A percentile compares a stretch with the other conserved stretches of the same genome.
These are phyloP conservation scores for Nyctibius bracteatus DNA, from an alignment of 2,113 vertebrate species.

Conservation along the genomic window DNA sequence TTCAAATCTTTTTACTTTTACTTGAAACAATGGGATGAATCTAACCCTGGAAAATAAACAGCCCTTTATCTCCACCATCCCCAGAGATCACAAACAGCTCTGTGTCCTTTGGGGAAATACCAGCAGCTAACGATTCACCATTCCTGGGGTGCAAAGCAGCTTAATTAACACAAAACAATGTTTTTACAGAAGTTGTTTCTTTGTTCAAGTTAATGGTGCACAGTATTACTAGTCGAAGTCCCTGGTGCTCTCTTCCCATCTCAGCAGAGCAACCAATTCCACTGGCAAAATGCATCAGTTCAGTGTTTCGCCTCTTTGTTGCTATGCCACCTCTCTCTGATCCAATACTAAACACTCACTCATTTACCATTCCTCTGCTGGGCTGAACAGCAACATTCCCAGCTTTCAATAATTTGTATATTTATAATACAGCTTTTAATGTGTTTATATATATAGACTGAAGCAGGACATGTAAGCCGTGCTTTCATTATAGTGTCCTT, in stretches of 20 bases:
- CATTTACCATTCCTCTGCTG: not conserved
- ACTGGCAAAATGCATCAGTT: not conserved
- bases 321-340: not conserved
- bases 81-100: not conserved
- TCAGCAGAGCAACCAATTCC: not conserved
- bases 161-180: slow-evolving; percentile 57
- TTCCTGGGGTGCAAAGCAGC: slow-evolving; percentile 5
- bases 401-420: not conserved
- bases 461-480: accelerated
- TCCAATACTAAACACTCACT: not conserved
- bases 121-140: slow-evolving; percentile 22
- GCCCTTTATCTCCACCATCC: not conserved
- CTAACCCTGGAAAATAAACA: slow-evolving; percentile 34
- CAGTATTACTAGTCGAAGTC: not conserved
- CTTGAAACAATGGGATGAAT: slow-evolving; percentile 33
- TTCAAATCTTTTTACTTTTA: not conserved
- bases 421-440: not conserved
- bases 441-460: not conserved
- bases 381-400: not conserved
- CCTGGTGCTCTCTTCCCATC: not conserved
- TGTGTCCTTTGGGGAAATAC: not conserved
- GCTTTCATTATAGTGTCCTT: not conserved
- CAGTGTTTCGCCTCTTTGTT: not conserved
- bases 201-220: slow-evolving; percentile 28
- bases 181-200: not conserved